These are phyloP conservation scores for Iphiclides podalirius DNA, from an alignment of 2,888 invertebrate genomes.

Conservation along the genomic window DNA sequence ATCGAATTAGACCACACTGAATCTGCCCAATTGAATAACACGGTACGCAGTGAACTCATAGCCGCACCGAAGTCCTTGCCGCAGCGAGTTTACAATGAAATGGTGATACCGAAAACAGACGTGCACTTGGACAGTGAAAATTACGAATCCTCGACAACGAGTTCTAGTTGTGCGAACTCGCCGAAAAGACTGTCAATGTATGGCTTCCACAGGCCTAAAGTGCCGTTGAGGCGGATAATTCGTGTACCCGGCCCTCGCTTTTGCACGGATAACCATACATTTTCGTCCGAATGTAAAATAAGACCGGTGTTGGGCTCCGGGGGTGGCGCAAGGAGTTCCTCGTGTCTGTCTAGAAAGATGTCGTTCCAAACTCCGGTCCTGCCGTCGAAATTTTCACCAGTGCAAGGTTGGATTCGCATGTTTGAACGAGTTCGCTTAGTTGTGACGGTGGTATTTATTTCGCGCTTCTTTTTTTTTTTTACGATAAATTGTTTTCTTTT, in stretches of 20 bases:
- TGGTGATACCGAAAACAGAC: conserved; percentile 77
- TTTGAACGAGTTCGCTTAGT: conserved; percentile 27
- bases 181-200: conserved; percentile 78
- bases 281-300: conserved; percentile 39
- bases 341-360: conserved; percentile 72
- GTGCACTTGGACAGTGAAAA: conserved; percentile 81
- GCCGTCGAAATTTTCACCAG: conserved; percentile 75
- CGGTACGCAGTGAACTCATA: conserved; percentile 45
- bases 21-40: conserved; percentile 56
- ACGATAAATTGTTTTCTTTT: conserved; percentile 5
- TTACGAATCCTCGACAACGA: conserved; percentile 82
- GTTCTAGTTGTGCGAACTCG: conserved; percentile 82
- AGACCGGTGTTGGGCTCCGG: conserved; percentile 50
- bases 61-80: conserved; percentile 54
- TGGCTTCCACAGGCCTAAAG: conserved; percentile 62
- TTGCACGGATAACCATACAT: conserved; percentile 56
- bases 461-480: conserved; percentile 31
- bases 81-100: conserved; percentile 73
- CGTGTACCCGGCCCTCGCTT: conserved; percentile 59
- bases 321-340: conserved; percentile 52
- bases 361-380: conserved; percentile 67
- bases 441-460: conserved; percentile 32
- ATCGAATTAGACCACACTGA: conserved; percentile 29
- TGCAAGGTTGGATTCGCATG: conserved; percentile 71
- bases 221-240: conserved; percentile 60